Base-by-base conservation (phyloP, 2,113 vertebrate genomes). In the Montifringilla adamsi region DNA sequence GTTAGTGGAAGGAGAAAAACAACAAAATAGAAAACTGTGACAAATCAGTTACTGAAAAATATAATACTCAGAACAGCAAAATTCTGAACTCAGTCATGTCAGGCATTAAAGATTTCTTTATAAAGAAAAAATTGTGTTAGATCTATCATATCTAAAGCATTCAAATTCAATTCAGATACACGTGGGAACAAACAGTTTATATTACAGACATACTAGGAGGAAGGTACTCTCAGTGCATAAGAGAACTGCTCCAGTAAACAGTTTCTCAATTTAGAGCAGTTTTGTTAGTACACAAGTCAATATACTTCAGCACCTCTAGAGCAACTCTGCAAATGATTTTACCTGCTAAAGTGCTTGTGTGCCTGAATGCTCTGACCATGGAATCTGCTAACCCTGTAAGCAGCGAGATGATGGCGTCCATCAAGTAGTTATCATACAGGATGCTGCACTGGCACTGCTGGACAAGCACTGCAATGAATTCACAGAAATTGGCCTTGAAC, bases 271-370 rank as follows among this genome's bases (percentile, higher is more conserved):
- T 79, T 35, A 37, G 27, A 69, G 31, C 12, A 24, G 14, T 43
- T 76, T 80, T 67, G 3, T 76, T 50, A 56, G 22, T 15, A 68
- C 7, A 8, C 9, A 46, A 56, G 27, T 41, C 46, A 91, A 39
- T n/a, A 90, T 63, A 90, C 91, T 7, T 56, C 58, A 63, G 0
- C 1, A 46, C 17, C 37, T 26, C 44, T 58, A 33, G 8, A 58
- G 44, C 43, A 88, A 30, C 44, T 70, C 43, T 41, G 6, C 6
- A 9, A 80, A 30, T 16, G 50, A 35, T 30, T 92, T 95, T 97
- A 99, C 99, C 99, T 97, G 99, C 98, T 27, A 99, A 98, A 20
- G 99, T 99, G 94, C 99, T 99, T n/a, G 99, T 99, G 97, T 99
- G 99, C 83, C 99, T 98, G 94, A 99, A 99, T 1, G 99, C 98